phyloP scores from a whole-genome alignment of 2,888 invertebrate species.

The Harpalus rufipes region DNA sequence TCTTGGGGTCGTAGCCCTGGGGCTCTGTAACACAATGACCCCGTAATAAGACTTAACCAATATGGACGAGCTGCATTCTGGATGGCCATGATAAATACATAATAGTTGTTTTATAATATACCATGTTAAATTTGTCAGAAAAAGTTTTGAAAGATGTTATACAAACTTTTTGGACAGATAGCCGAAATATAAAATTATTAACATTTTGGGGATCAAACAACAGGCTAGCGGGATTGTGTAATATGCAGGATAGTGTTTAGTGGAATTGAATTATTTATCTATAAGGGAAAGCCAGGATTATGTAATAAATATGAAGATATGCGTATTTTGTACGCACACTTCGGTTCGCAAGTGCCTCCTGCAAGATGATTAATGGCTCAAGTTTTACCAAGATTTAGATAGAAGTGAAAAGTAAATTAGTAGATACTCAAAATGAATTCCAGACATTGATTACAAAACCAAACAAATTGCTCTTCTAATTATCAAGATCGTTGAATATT shows the following conservation, averaged over 20 bases:
- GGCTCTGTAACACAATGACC: conserved; percentile 77
- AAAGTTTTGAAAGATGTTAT: no score
- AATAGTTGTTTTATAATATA: no score
- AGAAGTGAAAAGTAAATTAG: conserved; percentile 20
- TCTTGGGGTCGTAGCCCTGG: conserved; percentile 84
- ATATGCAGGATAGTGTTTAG: no score
- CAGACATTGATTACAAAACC: conserved; percentile 5
- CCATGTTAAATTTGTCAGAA: no score
- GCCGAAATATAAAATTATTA: no score
- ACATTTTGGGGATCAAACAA: no score
- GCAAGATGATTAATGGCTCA: neutral
- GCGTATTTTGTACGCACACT: neutral
- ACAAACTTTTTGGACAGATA: no score
- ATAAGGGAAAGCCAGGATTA: neutral
- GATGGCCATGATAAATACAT: no score
- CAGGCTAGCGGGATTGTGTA: no score
- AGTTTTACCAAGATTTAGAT: conserved; percentile 13
- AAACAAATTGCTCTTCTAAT: neutral
- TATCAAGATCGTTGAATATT: neutral
- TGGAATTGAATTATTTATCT: neutral
- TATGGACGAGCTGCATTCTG: no score
- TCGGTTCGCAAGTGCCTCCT: neutral
- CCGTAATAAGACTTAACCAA: no score
- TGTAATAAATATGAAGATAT: neutral
- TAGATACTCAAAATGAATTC: neutral